Evolutionary conservation across 2,113 vertebrate species (phyloP), one percentile per base, ranked within the genome.

Genomic region (Leptodactylus fuscus): DNA sequence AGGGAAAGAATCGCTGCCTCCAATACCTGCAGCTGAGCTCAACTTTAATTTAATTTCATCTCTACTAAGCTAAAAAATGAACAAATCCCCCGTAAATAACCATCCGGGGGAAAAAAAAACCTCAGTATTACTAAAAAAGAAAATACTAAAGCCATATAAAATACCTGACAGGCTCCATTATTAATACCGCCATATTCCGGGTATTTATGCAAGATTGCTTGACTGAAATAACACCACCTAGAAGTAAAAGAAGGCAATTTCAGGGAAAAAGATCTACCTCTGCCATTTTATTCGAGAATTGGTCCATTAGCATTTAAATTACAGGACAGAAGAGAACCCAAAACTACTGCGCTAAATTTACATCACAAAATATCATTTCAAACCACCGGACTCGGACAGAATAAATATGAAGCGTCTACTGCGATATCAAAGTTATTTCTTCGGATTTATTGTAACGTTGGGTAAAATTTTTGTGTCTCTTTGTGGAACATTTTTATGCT

Each of bases 241-340:
- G 44, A 67, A 85, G 55, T 16, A 49, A 67, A 53, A 62, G 13
- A 78, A 85, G 34, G 83, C 83, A 85, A 85, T 85, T 78, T 77
- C 34, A 27, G 8, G 29, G 46, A 78, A 75, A 65, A 79, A 69
- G 15, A 53, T 78, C 75, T 85, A 79, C 83, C 62, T 79, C 49
- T 69, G n/a, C 60, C 36, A 49, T 85, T 79, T 67, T 51, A 53
- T 69, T 18, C 2, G 48, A 53, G 32, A 79, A 53, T 16, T 55
- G 46, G 62, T 85, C 38, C 22, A 85, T 85, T 85, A 79, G 83
- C 83, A 85, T 85, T 85, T 85, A 85, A 79, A 85, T 85, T 53
- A 85, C 75, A 79, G 60, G 29, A 67, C 44, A 51, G 38, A 24
- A 38, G 58, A 48, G n/a, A 70, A 18, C 62, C 62, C 46, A 36